Evolutionary conservation across 2,797 vertebrate genomes (phyloP).

Genomic region (Amblyopsis hoosieri): DNA sequence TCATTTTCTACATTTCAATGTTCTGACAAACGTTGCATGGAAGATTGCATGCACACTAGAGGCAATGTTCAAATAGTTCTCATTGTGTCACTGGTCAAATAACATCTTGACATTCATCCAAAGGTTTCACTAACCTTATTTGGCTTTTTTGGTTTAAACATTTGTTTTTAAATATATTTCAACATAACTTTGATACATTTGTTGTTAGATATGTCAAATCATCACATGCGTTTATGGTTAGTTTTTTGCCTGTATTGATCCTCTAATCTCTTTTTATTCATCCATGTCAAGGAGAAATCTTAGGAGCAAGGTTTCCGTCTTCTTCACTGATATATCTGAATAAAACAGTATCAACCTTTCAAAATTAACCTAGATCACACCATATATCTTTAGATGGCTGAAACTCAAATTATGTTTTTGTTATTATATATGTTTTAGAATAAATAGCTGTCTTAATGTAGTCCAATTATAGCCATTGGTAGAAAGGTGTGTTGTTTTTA

Average conservation of each 20-base stretch:
- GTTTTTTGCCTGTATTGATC: slow-evolving; percentile 48
- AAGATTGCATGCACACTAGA: slow-evolving; percentile 2
- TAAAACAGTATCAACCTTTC: no score
- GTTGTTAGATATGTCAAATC: not conserved
- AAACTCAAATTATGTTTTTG: no score
- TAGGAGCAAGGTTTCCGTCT: slow-evolving; percentile 42
- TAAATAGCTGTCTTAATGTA: not conserved
- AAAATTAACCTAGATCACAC: no score
- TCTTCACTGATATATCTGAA: no score
- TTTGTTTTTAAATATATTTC: no score
- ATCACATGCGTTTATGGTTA: slow-evolving; percentile 5
- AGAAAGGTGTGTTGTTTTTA: not conserved
- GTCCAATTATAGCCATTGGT: not conserved
- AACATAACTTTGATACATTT: no score
- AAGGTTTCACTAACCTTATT: no score
- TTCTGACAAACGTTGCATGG: slow-evolving; percentile 39
- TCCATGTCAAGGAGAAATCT: slow-evolving; percentile 55
- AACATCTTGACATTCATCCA: not conserved
- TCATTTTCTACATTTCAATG: slow-evolving; percentile 35
- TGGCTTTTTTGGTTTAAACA: no score
- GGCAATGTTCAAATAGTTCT: not conserved
- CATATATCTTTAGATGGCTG: no score
- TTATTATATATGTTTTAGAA: not conserved
- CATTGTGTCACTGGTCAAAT: not conserved
- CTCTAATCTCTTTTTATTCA: slow-evolving; percentile 63